These are phyloP conservation scores for Vanessa cardui DNA, from an alignment of 2,888 invertebrate species.

Conservation along the genomic window DNA sequence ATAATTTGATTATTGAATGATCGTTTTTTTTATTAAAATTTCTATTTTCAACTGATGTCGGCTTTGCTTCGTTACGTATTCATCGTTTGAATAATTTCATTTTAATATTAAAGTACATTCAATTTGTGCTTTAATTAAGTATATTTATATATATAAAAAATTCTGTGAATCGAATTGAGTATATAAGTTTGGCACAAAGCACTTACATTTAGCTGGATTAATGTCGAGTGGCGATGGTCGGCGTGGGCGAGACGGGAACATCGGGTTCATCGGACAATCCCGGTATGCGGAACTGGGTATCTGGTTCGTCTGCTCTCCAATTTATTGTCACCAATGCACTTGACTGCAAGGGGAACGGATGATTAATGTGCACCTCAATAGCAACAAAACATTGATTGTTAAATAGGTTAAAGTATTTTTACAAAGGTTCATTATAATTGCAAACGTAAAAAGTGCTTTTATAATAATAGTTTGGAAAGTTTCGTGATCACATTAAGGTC, in stretches of 20 bases:
- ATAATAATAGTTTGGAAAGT: not conserved
- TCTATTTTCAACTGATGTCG: too few species aligned
- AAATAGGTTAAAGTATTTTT: not conserved
- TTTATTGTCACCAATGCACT: conserved; percentile 42
- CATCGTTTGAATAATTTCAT: too few species aligned
- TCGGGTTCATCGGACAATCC: conserved; percentile 70
- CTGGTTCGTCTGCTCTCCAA: conserved; percentile 38
- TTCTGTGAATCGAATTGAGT: conserved; percentile 14
- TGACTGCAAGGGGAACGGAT: conserved; percentile 29
- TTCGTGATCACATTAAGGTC: not conserved
- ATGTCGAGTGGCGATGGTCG: conserved; percentile 37
- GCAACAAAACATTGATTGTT: not conserved
- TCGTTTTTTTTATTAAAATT: too few species aligned
- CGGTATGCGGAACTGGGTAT: conserved; percentile 67
- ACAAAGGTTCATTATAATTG: not conserved
- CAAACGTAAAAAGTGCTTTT: not conserved
- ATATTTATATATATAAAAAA: conserved; percentile 4
- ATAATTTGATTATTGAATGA: too few species aligned
- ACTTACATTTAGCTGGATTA: conserved; percentile 34
- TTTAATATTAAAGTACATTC: not conserved
- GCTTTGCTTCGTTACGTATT: too few species aligned
- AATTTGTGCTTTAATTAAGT: not conserved
- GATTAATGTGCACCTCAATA: conserved; percentile 17
- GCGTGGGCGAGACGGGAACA: conserved; percentile 58
- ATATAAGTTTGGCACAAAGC: conserved; percentile 34